Evolutionary conservation across 2,888 invertebrate genomes (phyloP).

Genomic region (Leptopilina syphax): DNA sequence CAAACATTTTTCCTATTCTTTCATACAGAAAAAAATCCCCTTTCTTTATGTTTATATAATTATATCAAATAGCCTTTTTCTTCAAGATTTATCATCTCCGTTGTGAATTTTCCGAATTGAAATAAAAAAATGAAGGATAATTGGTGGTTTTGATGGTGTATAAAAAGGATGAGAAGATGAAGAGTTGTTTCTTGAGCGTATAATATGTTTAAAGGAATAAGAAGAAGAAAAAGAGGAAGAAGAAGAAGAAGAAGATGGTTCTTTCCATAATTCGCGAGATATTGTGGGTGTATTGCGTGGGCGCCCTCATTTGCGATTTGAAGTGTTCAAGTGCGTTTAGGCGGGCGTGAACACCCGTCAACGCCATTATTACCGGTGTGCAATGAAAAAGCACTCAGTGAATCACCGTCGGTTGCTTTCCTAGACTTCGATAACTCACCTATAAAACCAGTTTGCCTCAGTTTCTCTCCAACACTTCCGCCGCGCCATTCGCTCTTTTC

Average conservation of each 20-base stretch:
- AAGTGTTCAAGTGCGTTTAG: slow-evolving; percentile 56
- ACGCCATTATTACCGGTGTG: slow-evolving; percentile 57
- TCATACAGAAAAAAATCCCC: too few relatives aligned
- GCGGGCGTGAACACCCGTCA: slow-evolving; percentile 57
- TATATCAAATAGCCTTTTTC: too few relatives aligned
- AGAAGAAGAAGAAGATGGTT: slow-evolving; percentile 24
- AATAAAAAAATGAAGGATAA: not conserved
- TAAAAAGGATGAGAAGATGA: not conserved
- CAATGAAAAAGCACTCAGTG: slow-evolving; percentile 40
- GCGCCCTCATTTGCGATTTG: slow-evolving; percentile 55
- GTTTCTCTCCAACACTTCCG: slow-evolving; percentile 11
- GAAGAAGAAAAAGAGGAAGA: too few relatives aligned
- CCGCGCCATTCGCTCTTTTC: not conserved
- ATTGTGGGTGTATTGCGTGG: slow-evolving; percentile 71
- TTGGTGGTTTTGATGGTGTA: slow-evolving; percentile 5
- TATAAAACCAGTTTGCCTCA: slow-evolving; percentile 19
- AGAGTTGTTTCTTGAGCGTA: slow-evolving; percentile 22
- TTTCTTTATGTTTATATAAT: not conserved
- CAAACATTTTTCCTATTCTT: too few relatives aligned
- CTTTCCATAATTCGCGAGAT: slow-evolving; percentile 47
- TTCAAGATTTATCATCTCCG: too few relatives aligned
- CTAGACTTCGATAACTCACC: slow-evolving; percentile 34
- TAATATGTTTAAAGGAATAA: slow-evolving; percentile 17
- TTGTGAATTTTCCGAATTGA: too few relatives aligned
- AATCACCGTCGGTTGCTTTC: slow-evolving; percentile 23